Evolutionary conservation across 1,140 invertebrate species (phyloP), one percentile per base, ranked within the genome.

Genomic region (Trigoniulus corallinus): DNA sequence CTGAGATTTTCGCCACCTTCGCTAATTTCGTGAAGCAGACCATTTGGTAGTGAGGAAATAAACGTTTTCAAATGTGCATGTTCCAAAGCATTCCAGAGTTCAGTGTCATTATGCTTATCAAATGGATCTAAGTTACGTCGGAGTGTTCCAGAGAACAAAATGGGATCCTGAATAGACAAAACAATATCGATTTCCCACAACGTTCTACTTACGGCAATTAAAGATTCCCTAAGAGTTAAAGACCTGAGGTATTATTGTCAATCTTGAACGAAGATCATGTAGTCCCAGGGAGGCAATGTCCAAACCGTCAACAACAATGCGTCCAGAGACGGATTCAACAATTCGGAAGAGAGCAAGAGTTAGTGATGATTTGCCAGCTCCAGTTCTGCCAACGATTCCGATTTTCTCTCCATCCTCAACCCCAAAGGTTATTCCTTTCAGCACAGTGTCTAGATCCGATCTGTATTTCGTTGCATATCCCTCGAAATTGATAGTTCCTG

Each of bases 201-300:
- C 18, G 4, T 44, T 7, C 21, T 7, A 7, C 42, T 20, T 4
- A 7, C 18, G 21, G 18, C 7, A 21, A 7, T 18, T 25, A 44
- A 34, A n/a, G n/a, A n/a, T n/a, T n/a, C n/a, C n/a, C n/a, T n/a
- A n/a, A n/a, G n/a, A n/a, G n/a, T n/a, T 44, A 54, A 65, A 66
- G 62, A 74, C 72, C 71, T 87, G 84, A 43, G 84, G 84, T 66
- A 95, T 93, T 59, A 93, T 93, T 15, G 91, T 95, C 23, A 97
- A 72, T 55, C 82, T 63, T n/a, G 69, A 67, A 73, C 93, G 74
- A 22, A 98, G 66, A 55, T 86, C 79, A 64, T 96, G 88, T 2
- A 98, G 75, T 26, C 89, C 91, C 54, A 98, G 72, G 10, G 75
- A 75, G 0, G 81, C 69, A 56, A 98, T 92, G 62, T 95, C 80